Conservation (phyloP, 2,888 invertebrate species). For the Graphium colonna region DNA sequence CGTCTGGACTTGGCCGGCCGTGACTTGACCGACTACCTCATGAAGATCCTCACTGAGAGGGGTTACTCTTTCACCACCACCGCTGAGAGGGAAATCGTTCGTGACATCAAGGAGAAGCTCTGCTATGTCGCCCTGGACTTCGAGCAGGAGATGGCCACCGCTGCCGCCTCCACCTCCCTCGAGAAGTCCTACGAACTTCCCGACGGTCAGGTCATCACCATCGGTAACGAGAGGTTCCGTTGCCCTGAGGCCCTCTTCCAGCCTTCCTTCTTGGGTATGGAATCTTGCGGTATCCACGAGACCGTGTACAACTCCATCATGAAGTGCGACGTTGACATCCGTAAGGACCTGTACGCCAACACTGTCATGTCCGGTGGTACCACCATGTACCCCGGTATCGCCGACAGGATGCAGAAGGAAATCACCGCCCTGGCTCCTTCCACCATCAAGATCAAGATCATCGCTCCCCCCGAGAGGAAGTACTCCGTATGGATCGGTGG, state of each 20-base stretch:
- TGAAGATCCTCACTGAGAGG: constrained; percentile 97
- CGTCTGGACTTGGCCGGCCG: constrained; percentile 98
- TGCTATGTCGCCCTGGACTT: constrained; percentile 94
- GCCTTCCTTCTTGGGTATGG: constrained; percentile 93
- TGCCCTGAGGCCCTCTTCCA: constrained; percentile 95
- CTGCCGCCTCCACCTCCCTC: constrained; percentile 92
- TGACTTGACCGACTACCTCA: constrained; percentile 97
- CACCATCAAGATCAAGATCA: constrained; percentile 97
- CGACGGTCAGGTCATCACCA: constrained; percentile 95
- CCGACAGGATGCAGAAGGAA: constrained; percentile 94
- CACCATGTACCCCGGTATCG: constrained; percentile 94
- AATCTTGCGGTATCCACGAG: constrained; percentile 95
- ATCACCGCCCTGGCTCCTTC: constrained; percentile 94
- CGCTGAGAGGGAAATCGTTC: constrained; percentile 96
- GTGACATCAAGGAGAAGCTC: constrained; percentile 95
- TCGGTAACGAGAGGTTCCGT: constrained; percentile 85
- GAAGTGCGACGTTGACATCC: constrained; percentile 98
- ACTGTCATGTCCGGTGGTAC: constrained; percentile 94
- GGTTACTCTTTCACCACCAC: constrained; percentile 97
- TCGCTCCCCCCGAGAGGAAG: constrained; percentile 93
- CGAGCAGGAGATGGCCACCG: constrained; percentile 95
- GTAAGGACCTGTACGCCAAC: constrained; percentile 96
- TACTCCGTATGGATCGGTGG: constrained; percentile 96
- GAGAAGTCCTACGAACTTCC: constrained; percentile 95
- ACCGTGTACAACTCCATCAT: constrained; percentile 98